Evolutionary conservation across 2,113 vertebrate genomes (phyloP).

Genomic region (Xiphophorus maculatus): DNA sequence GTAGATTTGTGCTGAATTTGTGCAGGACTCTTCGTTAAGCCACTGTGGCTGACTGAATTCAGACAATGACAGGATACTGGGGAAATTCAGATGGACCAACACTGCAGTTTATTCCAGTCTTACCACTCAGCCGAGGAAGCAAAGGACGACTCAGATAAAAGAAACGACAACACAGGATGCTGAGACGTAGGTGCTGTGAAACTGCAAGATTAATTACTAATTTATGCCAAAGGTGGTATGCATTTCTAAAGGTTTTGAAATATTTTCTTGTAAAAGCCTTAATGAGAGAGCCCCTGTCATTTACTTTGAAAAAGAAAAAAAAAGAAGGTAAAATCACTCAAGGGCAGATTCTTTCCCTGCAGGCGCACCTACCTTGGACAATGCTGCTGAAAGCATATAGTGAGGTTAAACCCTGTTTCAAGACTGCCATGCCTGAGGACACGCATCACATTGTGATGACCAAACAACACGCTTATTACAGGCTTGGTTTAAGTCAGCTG

Average conservation of each 20-base stretch:
- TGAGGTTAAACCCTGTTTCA: background rate
- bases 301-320: background rate
- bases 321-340: background rate
- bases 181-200: slow-evolving; percentile 32
- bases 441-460: slow-evolving; percentile 1
- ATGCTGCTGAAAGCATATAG: slow-evolving; percentile 7
- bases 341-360: slow-evolving; percentile 1
- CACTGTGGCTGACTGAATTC: background rate
- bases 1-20: background rate
- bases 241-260: slow-evolving; percentile 36
- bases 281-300: slow-evolving; percentile 4
- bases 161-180: slow-evolving; percentile 53
- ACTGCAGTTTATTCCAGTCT: slow-evolving; percentile 13
- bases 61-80: slow-evolving; percentile 62
- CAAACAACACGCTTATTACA: slow-evolving; percentile 5
- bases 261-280: slow-evolving; percentile 5
- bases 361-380: slow-evolving; percentile 25
- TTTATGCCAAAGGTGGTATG: slow-evolving; percentile 13
- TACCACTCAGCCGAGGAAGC: slow-evolving; percentile 50
- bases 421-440: slow-evolving; percentile 11
- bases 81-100: slow-evolving; percentile 22
- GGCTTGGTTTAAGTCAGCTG: no score
- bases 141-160: slow-evolving; percentile 36
- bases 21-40: background rate
- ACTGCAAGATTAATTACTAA: background rate